phyloP scores from a whole-genome alignment of 1,140 invertebrate species.

The Uloborus diversus region DNA sequence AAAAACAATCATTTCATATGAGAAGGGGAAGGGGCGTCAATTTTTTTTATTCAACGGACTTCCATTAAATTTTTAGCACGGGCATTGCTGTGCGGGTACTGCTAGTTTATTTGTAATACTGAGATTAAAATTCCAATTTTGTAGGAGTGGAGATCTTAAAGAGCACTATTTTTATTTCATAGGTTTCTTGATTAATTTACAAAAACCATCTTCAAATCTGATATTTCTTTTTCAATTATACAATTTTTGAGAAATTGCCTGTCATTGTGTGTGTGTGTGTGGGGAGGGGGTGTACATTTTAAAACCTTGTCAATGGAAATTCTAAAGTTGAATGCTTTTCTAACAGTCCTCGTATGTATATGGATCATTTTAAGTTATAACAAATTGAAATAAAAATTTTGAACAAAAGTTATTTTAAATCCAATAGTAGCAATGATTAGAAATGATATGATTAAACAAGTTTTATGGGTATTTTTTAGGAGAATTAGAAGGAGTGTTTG shows the following conservation, averaged over 20 bases:
- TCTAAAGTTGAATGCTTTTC: background rate
- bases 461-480: constrained; percentile 63
- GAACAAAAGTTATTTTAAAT: background rate
- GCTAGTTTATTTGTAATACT: background rate
- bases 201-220: too few species aligned
- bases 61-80: too few species aligned
- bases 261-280: too few species aligned
- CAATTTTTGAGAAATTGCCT: too few species aligned
- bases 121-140: background rate
- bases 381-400: background rate
- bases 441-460: background rate
- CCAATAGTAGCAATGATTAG: background rate
- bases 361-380: background rate
- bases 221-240: too few species aligned
- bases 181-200: too few species aligned
- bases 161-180: too few species aligned
- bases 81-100: too few species aligned
- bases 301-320: background rate
- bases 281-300: background rate
- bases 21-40: background rate
- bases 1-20: too few species aligned
- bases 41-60: too few species aligned
- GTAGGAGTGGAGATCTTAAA: too few species aligned
- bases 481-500: constrained; percentile 71
- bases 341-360: too few species aligned